A percentile compares a stretch with the other conserved stretches of the same genome.
These are phyloP conservation scores for Sciurus vulgaris DNA, from an alignment of 2,797 vertebrate genomes.

Conservation along the genomic window DNA sequence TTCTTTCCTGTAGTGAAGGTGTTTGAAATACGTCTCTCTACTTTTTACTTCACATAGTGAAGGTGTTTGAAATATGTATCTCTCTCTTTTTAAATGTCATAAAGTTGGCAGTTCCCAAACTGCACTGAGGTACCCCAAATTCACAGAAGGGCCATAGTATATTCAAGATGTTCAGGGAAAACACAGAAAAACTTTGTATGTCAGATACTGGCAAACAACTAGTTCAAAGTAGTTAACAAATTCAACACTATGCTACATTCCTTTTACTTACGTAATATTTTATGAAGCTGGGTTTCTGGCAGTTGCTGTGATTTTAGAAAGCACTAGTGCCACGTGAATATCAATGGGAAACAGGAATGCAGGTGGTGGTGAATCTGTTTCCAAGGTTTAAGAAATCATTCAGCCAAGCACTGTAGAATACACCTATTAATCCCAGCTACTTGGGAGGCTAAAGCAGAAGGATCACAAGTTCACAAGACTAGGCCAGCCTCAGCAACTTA, in stretches of 20 bases:
- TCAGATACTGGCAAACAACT: neutral
- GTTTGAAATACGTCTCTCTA: neutral
- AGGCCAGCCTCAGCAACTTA: neutral
- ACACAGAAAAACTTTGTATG: neutral
- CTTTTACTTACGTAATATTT: neutral
- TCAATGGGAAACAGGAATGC: neutral
- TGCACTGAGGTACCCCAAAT: neutral
- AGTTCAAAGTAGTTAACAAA: neutral
- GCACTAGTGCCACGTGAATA: neutral
- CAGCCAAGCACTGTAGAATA: neutral
- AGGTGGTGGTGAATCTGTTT: neutral
- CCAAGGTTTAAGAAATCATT: neutral
- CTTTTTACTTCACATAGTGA: neutral
- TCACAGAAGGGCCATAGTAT: neutral
- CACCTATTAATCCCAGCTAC: neutral
- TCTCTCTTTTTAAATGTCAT: neutral
- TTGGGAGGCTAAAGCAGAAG: neutral
- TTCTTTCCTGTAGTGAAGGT: neutral
- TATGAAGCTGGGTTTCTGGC: constrained; percentile 16
- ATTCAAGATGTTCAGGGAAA: constrained; percentile 3
- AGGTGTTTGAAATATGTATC: neutral
- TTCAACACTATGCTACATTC: neutral
- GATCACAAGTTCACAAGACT: neutral
- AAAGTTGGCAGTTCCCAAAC: neutral
- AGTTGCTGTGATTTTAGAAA: neutral